These are phyloP conservation scores for Crocallis elinguaria DNA, from an alignment of 2,888 invertebrate genomes.

Conservation along the genomic window DNA sequence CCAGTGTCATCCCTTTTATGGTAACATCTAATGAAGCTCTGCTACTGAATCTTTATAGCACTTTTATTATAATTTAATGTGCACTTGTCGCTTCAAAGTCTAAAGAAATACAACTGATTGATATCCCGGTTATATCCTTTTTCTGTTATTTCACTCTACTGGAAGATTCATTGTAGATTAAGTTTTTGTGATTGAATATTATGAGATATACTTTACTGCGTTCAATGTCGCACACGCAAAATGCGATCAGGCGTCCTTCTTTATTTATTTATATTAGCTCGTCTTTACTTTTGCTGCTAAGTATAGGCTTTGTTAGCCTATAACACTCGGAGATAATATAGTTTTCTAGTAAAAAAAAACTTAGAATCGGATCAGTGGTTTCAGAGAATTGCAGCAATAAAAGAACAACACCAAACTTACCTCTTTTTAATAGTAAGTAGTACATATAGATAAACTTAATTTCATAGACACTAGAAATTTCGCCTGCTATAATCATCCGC, in stretches of 20 bases:
- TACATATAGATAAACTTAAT: too few species aligned
- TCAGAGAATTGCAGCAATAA: too few species aligned
- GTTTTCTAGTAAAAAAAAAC: too few species aligned
- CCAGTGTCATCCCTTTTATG: slow-evolving; percentile 52
- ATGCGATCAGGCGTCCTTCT: too few species aligned
- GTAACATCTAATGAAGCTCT: slow-evolving; percentile 49
- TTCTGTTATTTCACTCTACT: slow-evolving; percentile 2
- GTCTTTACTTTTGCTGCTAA: too few species aligned
- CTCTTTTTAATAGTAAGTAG: too few species aligned
- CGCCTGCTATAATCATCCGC: slow-evolving; percentile 49
- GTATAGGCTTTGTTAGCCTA: too few species aligned
- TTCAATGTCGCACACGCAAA: too few species aligned
- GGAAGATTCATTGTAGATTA: slow-evolving; percentile 1
- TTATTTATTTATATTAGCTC: too few species aligned
- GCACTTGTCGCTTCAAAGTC: slow-evolving; percentile 19
- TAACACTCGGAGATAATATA: too few species aligned
- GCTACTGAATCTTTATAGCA: slow-evolving; percentile 36
- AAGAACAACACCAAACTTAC: too few species aligned
- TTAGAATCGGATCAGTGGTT: too few species aligned
- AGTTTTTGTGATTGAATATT: slow-evolving; percentile 3
- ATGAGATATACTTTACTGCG: neutral
- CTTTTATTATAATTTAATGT: slow-evolving; percentile 43
- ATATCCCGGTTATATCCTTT: slow-evolving; percentile 5
- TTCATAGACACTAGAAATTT: slow-evolving; percentile 30
- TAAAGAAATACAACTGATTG: slow-evolving; percentile 21